These are phyloP conservation scores for Porites rus DNA, from an alignment of 92 coral and sea anemone genomes.

Conservation along the genomic window DNA sequence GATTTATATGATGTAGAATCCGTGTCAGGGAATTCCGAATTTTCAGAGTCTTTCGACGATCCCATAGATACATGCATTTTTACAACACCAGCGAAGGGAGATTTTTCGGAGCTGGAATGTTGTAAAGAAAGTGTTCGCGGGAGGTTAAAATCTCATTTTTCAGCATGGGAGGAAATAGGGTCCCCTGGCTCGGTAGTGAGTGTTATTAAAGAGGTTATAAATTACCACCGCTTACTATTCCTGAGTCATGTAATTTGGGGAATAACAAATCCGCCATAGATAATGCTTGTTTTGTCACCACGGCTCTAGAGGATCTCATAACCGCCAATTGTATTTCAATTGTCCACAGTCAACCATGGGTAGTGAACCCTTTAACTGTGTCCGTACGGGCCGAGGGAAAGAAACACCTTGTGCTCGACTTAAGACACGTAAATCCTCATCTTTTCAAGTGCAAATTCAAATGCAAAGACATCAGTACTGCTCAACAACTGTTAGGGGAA, in stretches of 20 bases:
- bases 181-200: constrained; percentile 34
- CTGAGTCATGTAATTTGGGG: constrained; percentile 33
- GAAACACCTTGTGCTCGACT: constrained; percentile 59
- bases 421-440: constrained; percentile 59
- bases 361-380: constrained; percentile 44
- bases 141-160: no score
- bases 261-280: constrained; percentile 57
- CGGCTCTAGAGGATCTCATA: constrained; percentile 17
- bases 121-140: neutral
- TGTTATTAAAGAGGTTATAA: constrained; percentile 47
- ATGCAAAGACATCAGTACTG: constrained; percentile 15
- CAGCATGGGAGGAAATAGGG: neutral
- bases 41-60: neutral
- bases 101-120: neutral
- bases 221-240: constrained; percentile 47
- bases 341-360: neutral
- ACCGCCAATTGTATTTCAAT: constrained; percentile 11
- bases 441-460: constrained; percentile 27
- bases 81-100: neutral
- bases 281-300: constrained; percentile 30
- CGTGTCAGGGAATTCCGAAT: neutral
- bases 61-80: neutral
- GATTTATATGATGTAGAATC: neutral
- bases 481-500: neutral
- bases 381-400: constrained; percentile 49